A percentile compares a stretch with the other conserved stretches of the same genome.
Conservation (phyloP, 2,113 vertebrate species). For the Ammodramus savannarum region DNA sequence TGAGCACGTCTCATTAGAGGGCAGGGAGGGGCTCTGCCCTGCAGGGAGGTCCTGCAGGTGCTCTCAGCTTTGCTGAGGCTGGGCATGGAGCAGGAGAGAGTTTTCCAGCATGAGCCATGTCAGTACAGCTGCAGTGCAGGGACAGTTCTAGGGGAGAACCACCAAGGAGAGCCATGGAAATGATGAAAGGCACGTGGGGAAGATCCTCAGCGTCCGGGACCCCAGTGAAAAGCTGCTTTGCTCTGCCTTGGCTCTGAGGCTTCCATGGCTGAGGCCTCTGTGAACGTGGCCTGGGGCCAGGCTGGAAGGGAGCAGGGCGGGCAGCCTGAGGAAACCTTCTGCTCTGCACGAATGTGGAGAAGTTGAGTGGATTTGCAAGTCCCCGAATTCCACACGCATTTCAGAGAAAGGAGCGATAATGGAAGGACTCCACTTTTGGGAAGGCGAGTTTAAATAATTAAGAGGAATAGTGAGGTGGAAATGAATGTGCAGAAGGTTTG, state of each 20-base stretch:
- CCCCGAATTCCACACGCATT: background rate
- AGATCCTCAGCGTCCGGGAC: background rate
- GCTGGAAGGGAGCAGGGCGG: background rate
- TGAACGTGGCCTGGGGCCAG: background rate
- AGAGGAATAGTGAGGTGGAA: conserved; percentile 50
- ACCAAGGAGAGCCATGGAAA: background rate
- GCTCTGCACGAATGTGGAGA: background rate
- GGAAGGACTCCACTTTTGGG: background rate
- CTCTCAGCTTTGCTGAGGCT: background rate
- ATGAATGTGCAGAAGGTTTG: conserved; percentile 41
- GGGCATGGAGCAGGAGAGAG: background rate
- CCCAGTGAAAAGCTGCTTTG: background rate
- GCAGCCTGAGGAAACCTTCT: background rate
- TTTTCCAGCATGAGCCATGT: background rate
- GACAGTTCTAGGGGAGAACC: background rate
- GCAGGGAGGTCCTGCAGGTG: accelerated
- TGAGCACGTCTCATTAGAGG: background rate
- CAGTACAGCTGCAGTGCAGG: accelerated
- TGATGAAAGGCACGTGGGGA: background rate
- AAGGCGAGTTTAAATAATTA: conserved; percentile 38
- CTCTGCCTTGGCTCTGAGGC: background rate
- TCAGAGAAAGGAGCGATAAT: background rate
- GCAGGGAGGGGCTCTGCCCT: background rate
- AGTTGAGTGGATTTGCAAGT: background rate
- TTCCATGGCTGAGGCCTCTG: background rate